Evolutionary conservation across 2,797 vertebrate genomes (phyloP).

Genomic region (Heteromormyrus szaboi): DNA sequence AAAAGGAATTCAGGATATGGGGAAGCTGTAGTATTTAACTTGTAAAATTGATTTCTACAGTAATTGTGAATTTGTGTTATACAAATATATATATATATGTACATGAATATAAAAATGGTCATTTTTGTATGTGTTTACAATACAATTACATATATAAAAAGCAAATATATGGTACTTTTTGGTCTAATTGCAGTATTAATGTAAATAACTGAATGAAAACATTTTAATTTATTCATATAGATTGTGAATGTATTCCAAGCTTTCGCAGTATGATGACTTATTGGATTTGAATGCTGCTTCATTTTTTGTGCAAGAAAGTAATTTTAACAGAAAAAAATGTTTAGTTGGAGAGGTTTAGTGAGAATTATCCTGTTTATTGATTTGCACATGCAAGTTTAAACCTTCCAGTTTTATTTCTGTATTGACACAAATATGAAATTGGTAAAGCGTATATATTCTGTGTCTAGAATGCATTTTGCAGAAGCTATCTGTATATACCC

Average conservation of each 20-base stretch:
- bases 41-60: conserved; percentile 94
- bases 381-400: conserved; percentile 86
- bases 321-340: conserved; percentile 65
- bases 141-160: conserved; percentile 71
- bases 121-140: conserved; percentile 97
- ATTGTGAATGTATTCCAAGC: conserved; percentile 97
- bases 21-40: conserved; percentile 74
- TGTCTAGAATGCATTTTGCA: conserved; percentile 88
- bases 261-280: conserved; percentile 87
- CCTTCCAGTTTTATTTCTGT: conserved; percentile 77
- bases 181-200: conserved; percentile 79
- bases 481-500: conserved; percentile 89
- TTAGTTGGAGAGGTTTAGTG: conserved; percentile 76
- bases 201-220: conserved; percentile 94
- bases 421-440: conserved; percentile 73
- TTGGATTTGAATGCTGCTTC: conserved; percentile 90
- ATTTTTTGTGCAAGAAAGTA: conserved; percentile 82
- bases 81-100: conserved; percentile 81
- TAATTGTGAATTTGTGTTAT: conserved; percentile 97
- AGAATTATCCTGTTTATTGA: conserved; percentile 62
- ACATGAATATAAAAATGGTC: conserved; percentile 77
- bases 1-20: conserved; percentile 66
- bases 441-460: conserved; percentile 73
- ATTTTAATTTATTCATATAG: conserved; percentile 82
- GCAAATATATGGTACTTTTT: conserved; percentile 76